A percentile compares a stretch with the other conserved stretches of the same genome.
phyloP scores from a whole-genome alignment of 1,140 invertebrate genomes.

The Harpegnathos saltator region DNA sequence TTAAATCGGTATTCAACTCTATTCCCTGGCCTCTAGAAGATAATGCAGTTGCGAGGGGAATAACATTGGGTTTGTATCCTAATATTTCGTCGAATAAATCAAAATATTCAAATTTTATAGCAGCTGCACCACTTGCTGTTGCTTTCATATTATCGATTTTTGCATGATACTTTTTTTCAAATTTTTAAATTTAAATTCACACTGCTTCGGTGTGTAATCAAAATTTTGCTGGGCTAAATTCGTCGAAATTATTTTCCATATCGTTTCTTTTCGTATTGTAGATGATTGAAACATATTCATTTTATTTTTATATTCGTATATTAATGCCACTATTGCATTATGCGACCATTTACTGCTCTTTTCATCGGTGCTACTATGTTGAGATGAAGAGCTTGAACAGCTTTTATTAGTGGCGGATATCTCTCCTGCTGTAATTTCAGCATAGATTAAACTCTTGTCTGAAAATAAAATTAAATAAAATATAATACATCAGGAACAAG shows the following conservation, averaged over 20 bases:
- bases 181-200: not conserved
- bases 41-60: not conserved
- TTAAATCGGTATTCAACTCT: not conserved
- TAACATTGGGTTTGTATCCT: not conserved
- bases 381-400: not conserved
- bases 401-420: not conserved
- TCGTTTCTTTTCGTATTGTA: not conserved
- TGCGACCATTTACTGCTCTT: not conserved
- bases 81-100: not conserved
- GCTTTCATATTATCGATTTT: not conserved
- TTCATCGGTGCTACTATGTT: not conserved
- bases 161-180: not conserved
- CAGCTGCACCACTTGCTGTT: not conserved
- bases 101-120: not conserved
- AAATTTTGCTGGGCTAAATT: not conserved
- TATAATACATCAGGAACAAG: no score
- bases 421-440: not conserved
- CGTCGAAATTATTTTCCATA: not conserved
- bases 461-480: not conserved
- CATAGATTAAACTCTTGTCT: not conserved
- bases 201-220: not conserved
- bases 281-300: not conserved
- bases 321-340: not conserved
- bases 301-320: not conserved
- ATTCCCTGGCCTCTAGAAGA: not conserved